Base-by-base conservation (phyloP, 2,888 invertebrate genomes). In the Acleris sparsana region DNA sequence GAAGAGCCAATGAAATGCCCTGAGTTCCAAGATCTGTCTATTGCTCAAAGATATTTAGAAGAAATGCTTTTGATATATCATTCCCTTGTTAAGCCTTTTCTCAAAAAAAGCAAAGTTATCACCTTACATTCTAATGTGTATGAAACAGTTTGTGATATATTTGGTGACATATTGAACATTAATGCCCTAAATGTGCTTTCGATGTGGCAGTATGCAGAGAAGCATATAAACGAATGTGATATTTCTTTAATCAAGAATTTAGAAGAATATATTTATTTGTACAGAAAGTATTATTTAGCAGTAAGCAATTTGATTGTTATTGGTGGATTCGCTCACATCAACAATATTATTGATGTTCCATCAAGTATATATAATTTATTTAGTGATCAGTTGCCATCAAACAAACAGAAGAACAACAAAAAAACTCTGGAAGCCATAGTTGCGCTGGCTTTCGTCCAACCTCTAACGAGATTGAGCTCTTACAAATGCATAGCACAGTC, bases 271-370 rank as follows among this genome's bases (percentile, higher is more conserved):
- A 94, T 96, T 79, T 93, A 94, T 80, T 93, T 95, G 69, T 96
- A 95, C 82, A 95, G 94, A 83, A 94, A 94, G 82, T 96, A 96
- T 90, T 93, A 95, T 53, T 92, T 94, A 85, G 94, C 94, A 74
- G 93, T 96, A 81, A 96, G 96, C 84, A 95, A 96, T 93, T 93
- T 96, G 70, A 94, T 95, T 78, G 95, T 95, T 73, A 92, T 96
- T 70, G 94, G 95, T 77, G 96, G 96, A 44, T 96, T 96, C 78
- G 80, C 89, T 52, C 94, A 95, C 73, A 94, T 96, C 63, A 94
- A 95, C 70, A 94, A 93, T 82, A 80, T 94, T 60, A 90, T 96
- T 68, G 95, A 95, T 76, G 89, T 94, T 58, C 93, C 94, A 22
- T 90, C 92, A 71, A 87, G 87, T 80, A 80, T 94, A 74, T 91